Evolutionary conservation across 1,140 invertebrate genomes (phyloP), one percentile per base, ranked within the genome.

Genomic region (Magallana angulata): DNA sequence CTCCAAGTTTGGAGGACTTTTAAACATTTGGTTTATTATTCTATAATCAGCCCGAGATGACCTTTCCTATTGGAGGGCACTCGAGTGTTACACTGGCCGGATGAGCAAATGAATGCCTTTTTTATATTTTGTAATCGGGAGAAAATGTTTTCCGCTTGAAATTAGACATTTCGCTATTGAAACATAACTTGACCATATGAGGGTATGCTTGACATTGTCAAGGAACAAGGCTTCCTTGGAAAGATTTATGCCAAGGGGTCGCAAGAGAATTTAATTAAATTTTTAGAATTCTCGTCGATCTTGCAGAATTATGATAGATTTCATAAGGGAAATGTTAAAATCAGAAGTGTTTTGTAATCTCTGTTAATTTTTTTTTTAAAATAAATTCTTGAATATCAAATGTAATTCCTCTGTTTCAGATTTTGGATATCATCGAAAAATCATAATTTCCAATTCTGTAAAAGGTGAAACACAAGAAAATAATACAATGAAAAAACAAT

Each of bases 11-110:
- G 68, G 68, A 76, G 18, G 68, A 24, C 68, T 76, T 76, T 76
- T 76, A 76, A 76, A 76, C 68, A 76, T 76, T 76, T 76, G 68
- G 68, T 76, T 36, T 76, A 76, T 76, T 76, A 76, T 76, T 76
- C 68, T 76, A 76, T 76, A 24, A 76, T 76, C 68, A 76, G 68
- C 68, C 68, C 24, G 14, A 30, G 24, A 36, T 76, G 68, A 76
- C 68, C 68, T 76, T 12, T 24, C 68, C 68, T 76, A 30, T 76
- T 76, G 68, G 68, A 76, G 24, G 68, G 68, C 18, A 76, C 24
- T 76, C 68, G 30, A 76, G 68, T 76, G 68, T 76, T 76, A 7
- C 3, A 36, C 68, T 76, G 68, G 9, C 68, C 68, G 68, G 68
- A 76, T 76, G 68, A 76, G 68, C 24, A 76, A 76, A 24, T 30